Conservation (phyloP, 30 jellyfish, hydroid and myxozoan genomes). For the Catostylus mosaicus region DNA sequence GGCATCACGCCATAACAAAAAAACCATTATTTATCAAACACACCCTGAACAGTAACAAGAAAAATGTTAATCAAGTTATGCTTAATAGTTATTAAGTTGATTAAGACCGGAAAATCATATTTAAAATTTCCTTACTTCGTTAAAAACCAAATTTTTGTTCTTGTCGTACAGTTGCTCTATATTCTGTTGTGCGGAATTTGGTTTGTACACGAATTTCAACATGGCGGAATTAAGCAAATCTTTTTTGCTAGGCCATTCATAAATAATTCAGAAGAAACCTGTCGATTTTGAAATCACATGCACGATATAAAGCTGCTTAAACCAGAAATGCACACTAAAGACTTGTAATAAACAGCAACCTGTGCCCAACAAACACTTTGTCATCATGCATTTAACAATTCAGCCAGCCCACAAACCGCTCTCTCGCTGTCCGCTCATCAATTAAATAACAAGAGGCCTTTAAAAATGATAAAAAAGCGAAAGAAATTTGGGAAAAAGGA, state of each 20-base stretch:
- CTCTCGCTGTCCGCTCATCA: background rate
- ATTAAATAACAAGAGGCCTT: background rate
- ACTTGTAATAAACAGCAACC: background rate
- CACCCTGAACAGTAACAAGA: too few relatives aligned
- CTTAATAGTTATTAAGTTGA: too few relatives aligned
- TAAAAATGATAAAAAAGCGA: background rate
- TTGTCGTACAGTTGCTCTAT: background rate
- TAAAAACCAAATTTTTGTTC: background rate
- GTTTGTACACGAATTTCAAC: conserved; percentile 7
- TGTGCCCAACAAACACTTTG: background rate
- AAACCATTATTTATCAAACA: too few relatives aligned
- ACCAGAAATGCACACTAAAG: background rate
- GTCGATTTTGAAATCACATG: background rate
- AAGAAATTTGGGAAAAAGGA: background rate
- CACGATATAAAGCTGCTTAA: background rate
- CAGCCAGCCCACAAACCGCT: background rate
- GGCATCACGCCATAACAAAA: too few relatives aligned
- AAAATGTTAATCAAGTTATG: too few relatives aligned
- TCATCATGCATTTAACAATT: background rate
- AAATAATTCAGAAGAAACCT: conserved; percentile 5
- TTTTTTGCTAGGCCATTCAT: conserved; percentile 1
- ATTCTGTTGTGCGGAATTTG: background rate
- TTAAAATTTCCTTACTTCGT: background rate
- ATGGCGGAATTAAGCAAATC: background rate
- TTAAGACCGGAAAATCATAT: background rate